phyloP scores from a whole-genome alignment of 2,113 vertebrate species.

The Bufo gargarizans region DNA sequence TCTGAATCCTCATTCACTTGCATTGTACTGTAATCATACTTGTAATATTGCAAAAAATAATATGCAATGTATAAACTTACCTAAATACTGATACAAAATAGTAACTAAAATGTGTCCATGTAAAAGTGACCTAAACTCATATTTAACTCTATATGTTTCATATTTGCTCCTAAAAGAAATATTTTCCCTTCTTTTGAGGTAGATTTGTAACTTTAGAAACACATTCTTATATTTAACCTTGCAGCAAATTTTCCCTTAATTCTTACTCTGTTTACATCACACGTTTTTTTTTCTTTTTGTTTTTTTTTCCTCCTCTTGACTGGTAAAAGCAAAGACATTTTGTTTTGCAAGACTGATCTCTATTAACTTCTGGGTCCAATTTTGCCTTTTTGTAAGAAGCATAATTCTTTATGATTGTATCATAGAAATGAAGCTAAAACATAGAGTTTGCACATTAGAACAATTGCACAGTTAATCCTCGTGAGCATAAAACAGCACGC shows the following conservation, averaged over 20 bases:
- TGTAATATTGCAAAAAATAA: no score
- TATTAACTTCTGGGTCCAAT: slow-evolving; percentile 70
- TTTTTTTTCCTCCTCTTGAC: neutral
- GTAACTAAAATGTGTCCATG: no score
- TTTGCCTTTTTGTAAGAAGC: slow-evolving; percentile 66
- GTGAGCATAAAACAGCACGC: slow-evolving; percentile 77
- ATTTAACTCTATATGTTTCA: no score
- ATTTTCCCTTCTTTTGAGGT: neutral
- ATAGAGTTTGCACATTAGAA: slow-evolving; percentile 71
- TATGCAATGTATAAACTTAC: no score
- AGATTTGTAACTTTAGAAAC: neutral
- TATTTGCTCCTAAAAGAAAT: neutral
- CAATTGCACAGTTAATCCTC: slow-evolving; percentile 68
- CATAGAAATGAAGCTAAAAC: slow-evolving; percentile 74
- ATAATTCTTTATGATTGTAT: slow-evolving; percentile 74
- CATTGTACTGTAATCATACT: no score
- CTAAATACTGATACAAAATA: no score
- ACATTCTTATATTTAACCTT: slow-evolving; percentile 4
- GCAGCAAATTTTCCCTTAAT: neutral
- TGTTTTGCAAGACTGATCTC: slow-evolving; percentile 67
- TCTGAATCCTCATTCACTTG: no score
- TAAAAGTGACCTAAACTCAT: no score
- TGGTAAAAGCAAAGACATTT: slow-evolving; percentile 35
- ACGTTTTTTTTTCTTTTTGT: no score
- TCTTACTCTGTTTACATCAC: neutral